These are phyloP conservation scores for Drosophila sordidula DNA, from an alignment of 2,888 invertebrate genomes.

Conservation along the genomic window DNA sequence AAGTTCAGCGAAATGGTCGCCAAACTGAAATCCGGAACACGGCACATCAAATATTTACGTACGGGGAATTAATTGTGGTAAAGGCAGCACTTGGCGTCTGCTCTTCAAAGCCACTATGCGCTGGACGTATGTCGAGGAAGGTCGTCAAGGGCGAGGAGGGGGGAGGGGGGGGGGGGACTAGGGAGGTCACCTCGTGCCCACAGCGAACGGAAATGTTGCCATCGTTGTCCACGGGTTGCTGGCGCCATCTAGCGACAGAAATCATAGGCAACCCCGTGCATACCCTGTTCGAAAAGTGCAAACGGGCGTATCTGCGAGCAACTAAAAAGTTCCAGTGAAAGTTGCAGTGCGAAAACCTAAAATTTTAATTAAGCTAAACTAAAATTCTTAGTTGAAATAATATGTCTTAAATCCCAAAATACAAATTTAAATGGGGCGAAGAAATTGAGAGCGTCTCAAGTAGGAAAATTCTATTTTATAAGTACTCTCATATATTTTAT, in stretches of 20 bases:
- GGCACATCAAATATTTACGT: not conserved
- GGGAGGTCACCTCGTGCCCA: slow-evolving; percentile 1
- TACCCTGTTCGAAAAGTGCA: not conserved
- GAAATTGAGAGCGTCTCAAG: too few species aligned
- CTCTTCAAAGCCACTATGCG: slow-evolving; percentile 3
- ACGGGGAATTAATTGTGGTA: not conserved
- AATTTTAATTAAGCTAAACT: too few species aligned
- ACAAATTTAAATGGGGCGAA: too few species aligned
- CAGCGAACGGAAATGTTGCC: slow-evolving; percentile 49
- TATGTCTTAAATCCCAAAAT: too few species aligned
- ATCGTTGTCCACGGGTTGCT: slow-evolving; percentile 27
- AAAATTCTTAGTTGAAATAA: too few species aligned
- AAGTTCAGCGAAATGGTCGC: too few species aligned
- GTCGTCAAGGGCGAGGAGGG: not conserved
- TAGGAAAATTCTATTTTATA: too few species aligned
- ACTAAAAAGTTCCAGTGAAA: too few species aligned
- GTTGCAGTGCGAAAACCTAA: too few species aligned
- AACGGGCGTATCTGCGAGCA: not conserved
- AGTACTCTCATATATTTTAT: too few species aligned
- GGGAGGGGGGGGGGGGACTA: not conserved
- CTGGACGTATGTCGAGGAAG: not conserved
- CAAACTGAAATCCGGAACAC: not conserved
- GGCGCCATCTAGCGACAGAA: slow-evolving; percentile 70
- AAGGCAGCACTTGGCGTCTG: slow-evolving; percentile 1
- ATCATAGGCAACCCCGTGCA: slow-evolving; percentile 46